Conservation (phyloP, 2,113 vertebrate genomes). For the Upupa epops region DNA sequence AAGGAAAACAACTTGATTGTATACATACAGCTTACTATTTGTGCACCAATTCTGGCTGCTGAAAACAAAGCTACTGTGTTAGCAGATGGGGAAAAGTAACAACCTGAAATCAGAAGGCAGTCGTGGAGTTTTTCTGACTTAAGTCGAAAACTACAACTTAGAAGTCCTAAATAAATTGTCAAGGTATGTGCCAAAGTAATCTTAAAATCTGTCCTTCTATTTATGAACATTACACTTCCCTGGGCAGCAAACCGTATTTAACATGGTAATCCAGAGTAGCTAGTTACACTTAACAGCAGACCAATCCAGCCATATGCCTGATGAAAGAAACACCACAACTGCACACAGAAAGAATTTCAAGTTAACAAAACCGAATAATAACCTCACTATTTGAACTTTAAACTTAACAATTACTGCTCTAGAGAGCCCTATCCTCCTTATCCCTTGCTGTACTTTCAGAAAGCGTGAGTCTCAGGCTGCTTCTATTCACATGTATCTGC, state of each 20-base stretch:
- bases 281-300: conserved; percentile 8
- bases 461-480: background rate
- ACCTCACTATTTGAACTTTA: background rate
- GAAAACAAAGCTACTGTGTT: background rate
- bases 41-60: background rate
- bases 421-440: background rate
- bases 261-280: background rate
- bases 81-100: background rate
- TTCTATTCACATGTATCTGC: background rate
- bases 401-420: background rate
- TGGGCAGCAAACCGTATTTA: background rate
- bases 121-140: background rate
- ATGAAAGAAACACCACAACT: background rate
- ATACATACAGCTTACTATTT: background rate
- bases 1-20: background rate
- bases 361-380: background rate
- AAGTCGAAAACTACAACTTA: background rate
- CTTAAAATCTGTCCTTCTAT: background rate
- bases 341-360: background rate
- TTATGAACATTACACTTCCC: background rate
- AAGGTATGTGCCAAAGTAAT: background rate
- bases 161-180: background rate
- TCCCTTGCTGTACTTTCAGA: background rate
- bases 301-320: background rate
- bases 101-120: background rate